Base-by-base conservation (phyloP, 2,113 vertebrate species). In the Meleagris gallopavo region DNA sequence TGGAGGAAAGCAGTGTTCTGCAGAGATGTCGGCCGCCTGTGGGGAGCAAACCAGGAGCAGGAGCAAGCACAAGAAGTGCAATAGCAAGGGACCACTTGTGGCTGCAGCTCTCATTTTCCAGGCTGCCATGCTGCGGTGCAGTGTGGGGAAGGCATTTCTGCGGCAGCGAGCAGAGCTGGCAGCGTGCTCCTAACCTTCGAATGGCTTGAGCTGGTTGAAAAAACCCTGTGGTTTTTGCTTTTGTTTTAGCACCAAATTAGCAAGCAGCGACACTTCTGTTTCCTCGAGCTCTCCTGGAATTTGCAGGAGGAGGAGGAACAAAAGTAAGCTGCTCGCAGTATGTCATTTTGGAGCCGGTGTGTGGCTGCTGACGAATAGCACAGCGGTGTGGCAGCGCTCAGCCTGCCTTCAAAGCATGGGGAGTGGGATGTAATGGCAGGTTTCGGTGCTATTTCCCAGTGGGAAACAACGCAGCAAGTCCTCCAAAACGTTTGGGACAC, bases 31-130 rank as follows among this genome's bases (percentile, higher is more conserved):
- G 3, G 20, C 55, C 32, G 3, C 16, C 32, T 13, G 18, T 4
- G 6, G 10, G 27, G 24, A 76, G 20, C 32, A 62, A 58, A 13
- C 29, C 38, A 9, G 41, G 48, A 74, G 20, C 45, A 9, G 72
- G 50, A 78, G n/a, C 13, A 0, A 0, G 45, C 24, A 3, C 3
- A 0, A 71, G 30, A 62, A 54, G 30, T 30, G 66, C 3, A 6
- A 10, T 38, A 24, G 13, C 36, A 4, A 32, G 19, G 76, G 71
- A 52, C 20, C 25, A 0, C 32, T 12, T 36, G 32, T 2, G 34
- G 36, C 65, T 5, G 0, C 36, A 4, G 10, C 4, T 5, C 27
- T 40, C 0, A 16, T 21, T 57, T 36, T n/a, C 0, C 2, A 46
- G 52, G 13, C 38, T 7, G 5, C 4, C 5, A 4, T 4, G 27